Conservation (phyloP, 1,140 invertebrate species). For the Tribolium castaneum region DNA sequence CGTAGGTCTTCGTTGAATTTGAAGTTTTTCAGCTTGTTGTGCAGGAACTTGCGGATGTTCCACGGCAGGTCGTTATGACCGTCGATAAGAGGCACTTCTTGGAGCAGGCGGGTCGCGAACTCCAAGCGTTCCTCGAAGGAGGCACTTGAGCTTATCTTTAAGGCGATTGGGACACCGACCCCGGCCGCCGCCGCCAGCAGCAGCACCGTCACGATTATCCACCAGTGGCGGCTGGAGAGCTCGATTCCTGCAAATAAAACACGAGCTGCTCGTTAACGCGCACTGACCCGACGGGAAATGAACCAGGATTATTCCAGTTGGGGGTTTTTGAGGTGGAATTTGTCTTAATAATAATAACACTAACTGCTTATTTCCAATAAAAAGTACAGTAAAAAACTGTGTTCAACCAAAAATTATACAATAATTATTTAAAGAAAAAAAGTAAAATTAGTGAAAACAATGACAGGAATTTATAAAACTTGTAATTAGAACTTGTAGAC, state of each 20-base stretch:
- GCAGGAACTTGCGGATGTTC: slow-evolving; percentile 88
- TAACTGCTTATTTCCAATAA: too few relatives aligned
- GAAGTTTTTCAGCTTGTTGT: slow-evolving; percentile 87
- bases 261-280: background rate
- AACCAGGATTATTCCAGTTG: too few relatives aligned
- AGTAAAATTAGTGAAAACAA: too few relatives aligned
- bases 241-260: slow-evolving; percentile 64
- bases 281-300: too few relatives aligned
- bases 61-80: slow-evolving; percentile 93
- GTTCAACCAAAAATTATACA: too few relatives aligned
- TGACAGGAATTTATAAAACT: too few relatives aligned
- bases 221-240: slow-evolving; percentile 70
- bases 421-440: too few relatives aligned
- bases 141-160: slow-evolving; percentile 73
- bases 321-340: too few relatives aligned
- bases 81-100: slow-evolving; percentile 75
- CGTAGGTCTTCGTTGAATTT: slow-evolving; percentile 80
- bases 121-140: slow-evolving; percentile 74
- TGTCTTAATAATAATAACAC: too few relatives aligned
- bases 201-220: slow-evolving; percentile 73
- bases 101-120: slow-evolving; percentile 69
- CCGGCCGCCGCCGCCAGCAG: slow-evolving; percentile 74
- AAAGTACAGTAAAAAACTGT: too few relatives aligned
- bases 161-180: slow-evolving; percentile 73
- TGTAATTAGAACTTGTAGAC: too few relatives aligned